These are phyloP conservation scores for Linepithema humile DNA, from an alignment of 1,140 invertebrate genomes.

Conservation along the genomic window DNA sequence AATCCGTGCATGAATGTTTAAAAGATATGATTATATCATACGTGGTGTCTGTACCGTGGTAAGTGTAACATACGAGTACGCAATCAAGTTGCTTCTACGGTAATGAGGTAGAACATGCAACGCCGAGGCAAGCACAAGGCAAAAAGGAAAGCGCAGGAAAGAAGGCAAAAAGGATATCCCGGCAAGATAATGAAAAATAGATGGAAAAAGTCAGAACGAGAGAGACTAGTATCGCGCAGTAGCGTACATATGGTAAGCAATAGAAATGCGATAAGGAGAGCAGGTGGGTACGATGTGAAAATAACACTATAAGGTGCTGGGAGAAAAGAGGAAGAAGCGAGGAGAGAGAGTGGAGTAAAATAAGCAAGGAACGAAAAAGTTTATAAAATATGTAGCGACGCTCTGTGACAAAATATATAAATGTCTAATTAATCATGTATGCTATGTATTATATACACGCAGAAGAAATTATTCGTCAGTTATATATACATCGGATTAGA, in stretches of 20 bases:
- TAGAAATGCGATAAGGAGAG: neutral
- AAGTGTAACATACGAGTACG: conserved; percentile 40
- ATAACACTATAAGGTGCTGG: neutral
- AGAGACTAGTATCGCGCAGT: neutral
- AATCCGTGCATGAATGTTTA: conserved; percentile 3
- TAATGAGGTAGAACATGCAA: conserved; percentile 46
- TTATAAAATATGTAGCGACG: too few relatives aligned
- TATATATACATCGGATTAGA: too few relatives aligned
- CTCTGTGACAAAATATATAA: too few relatives aligned
- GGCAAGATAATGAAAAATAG: conserved; percentile 39
- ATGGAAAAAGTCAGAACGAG: conserved; percentile 40
- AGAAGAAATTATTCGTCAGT: too few relatives aligned
- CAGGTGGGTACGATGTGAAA: neutral
- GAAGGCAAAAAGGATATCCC: neutral
- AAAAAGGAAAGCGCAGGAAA: neutral
- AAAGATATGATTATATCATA: conserved; percentile 7
- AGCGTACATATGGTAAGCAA: conserved; percentile 22
- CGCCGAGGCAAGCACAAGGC: neutral
- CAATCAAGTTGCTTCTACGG: conserved; percentile 61
- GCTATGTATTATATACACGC: too few relatives aligned
- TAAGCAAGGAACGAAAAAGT: too few relatives aligned
- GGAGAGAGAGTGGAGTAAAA: neutral
- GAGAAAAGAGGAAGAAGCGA: neutral
- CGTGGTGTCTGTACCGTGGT: neutral
- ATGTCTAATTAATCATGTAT: too few relatives aligned